Evolutionary conservation across 1,140 invertebrate genomes (phyloP), one percentile per base, ranked within the genome.

Genomic region (Marisa cornuarietis): DNA sequence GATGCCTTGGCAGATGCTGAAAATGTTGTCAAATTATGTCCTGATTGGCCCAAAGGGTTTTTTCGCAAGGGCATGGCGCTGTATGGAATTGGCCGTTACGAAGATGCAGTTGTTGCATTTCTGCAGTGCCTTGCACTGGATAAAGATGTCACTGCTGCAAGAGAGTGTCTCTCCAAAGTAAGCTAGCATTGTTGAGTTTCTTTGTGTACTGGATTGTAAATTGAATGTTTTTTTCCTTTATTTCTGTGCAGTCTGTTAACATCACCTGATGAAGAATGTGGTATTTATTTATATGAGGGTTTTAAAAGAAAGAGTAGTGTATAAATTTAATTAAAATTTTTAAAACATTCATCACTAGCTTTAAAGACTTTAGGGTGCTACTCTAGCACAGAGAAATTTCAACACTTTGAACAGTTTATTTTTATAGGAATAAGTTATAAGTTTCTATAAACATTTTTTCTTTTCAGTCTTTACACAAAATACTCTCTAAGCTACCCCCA

Each of bases 31-130:
- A 92, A 92, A 84, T 88, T 94, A 61, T 92, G 94, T 80, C 94
- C 95, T 58, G 93, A 94, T 79, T 96, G 95, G 93, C 93, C 94
- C 79, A 95, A 95, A 92, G 94, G 94, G 49, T 94, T 95, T 87
- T 95, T 94, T 85, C 90, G 94, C 79, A 91, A 94, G 86, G 94
- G 94, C 14, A 89, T 93, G 84, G 94, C 94, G 8, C 88, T 95
- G 49, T 92, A 92, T 77, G 93, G 93, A 4, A 87, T 95, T 26
- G 93, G 93, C 6, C 91, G 92, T 42, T 92, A 93, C 89, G 94
- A 95, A 85, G 95, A 95, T 84, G 94, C 94, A 22, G 91, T 95
- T 69, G 90, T 94, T 54, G 92, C 93, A 14, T 92, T 94, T 77
- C 93, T 94, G 77, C 91, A 94, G 58, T 94, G 93, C 83, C 91